These are phyloP conservation scores for Gobius niger DNA, from an alignment of 2,113 vertebrate species.

Conservation along the genomic window DNA sequence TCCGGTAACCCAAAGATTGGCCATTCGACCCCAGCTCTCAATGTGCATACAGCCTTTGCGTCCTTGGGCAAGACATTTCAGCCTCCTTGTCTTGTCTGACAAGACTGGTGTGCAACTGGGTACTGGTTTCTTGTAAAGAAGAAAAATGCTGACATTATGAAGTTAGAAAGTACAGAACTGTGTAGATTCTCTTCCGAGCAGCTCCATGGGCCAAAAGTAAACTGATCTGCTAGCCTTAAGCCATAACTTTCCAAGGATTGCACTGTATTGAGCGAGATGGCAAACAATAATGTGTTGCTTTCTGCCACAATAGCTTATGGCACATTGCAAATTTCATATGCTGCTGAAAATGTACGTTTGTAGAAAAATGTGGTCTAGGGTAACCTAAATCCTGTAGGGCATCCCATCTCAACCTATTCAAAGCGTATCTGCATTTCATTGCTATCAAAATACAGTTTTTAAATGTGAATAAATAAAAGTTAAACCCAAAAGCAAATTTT, in stretches of 20 bases:
- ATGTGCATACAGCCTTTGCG: too few species aligned
- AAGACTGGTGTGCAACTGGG: too few species aligned
- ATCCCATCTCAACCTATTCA: background rate
- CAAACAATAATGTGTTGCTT: conserved; percentile 52
- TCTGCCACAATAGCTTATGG: too few species aligned
- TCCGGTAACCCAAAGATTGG: too few species aligned
- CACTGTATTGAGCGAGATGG: conserved; percentile 50
- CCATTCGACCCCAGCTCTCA: too few species aligned
- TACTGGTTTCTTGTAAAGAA: too few species aligned
- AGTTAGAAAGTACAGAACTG: too few species aligned
- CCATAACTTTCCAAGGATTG: conserved; percentile 31
- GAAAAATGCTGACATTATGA: too few species aligned
- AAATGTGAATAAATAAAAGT: background rate
- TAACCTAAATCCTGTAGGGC: background rate
- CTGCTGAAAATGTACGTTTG: background rate
- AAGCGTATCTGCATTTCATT: background rate
- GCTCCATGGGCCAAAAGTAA: too few species aligned
- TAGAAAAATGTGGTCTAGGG: background rate
- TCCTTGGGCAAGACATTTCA: too few species aligned
- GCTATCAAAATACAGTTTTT: background rate
- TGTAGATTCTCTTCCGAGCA: background rate
- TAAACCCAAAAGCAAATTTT: background rate
- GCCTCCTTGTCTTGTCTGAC: too few species aligned
- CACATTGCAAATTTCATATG: conserved; percentile 16
- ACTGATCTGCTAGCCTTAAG: background rate